Conservation (phyloP, 2,113 vertebrate genomes). For the Ellobius talpinus region DNA sequence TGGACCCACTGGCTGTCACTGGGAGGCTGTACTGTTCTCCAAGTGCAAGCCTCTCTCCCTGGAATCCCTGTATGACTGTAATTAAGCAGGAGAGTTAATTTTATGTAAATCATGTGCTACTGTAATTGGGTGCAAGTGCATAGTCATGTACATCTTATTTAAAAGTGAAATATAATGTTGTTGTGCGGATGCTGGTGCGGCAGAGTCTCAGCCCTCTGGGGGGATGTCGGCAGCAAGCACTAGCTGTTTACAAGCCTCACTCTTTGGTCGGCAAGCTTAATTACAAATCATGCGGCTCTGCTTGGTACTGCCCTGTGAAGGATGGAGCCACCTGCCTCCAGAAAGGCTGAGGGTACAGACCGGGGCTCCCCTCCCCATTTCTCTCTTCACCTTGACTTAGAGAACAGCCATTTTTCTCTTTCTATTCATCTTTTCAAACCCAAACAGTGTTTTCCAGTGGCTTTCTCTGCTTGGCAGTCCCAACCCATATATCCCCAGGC, state of each 20-base stretch:
- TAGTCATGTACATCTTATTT: conserved; percentile 58
- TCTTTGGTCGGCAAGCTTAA: conserved; percentile 27
- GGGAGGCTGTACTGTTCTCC: neutral
- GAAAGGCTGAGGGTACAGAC: neutral
- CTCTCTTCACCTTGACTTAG: neutral
- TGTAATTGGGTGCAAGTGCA: conserved; percentile 63
- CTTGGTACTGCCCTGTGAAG: neutral
- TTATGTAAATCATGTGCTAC: conserved; percentile 69
- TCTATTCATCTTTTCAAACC: conserved; percentile 49
- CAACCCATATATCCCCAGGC: conserved; percentile 59
- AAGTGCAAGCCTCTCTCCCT: neutral
- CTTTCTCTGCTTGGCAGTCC: conserved; percentile 20
- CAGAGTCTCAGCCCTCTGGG: neutral
- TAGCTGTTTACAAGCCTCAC: conserved; percentile 51
- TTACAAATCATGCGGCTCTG: neutral
- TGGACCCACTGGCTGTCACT: rapidly evolving
- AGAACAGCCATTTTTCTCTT: conserved; percentile 46
- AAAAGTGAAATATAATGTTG: conserved; percentile 64
- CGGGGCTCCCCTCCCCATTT: neutral
- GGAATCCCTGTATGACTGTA: conserved; percentile 29
- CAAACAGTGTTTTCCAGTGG: conserved; percentile 34
- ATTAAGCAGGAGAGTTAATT: conserved; percentile 71
- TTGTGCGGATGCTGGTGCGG: neutral
- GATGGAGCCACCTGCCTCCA: neutral
- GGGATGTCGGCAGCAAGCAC: rapidly evolving